Percentiles rank a stretch among this genome's conserved stretches.
These are phyloP conservation scores for Halichoeres trimaculatus DNA, from an alignment of 2,113 vertebrate species.

Conservation along the genomic window DNA sequence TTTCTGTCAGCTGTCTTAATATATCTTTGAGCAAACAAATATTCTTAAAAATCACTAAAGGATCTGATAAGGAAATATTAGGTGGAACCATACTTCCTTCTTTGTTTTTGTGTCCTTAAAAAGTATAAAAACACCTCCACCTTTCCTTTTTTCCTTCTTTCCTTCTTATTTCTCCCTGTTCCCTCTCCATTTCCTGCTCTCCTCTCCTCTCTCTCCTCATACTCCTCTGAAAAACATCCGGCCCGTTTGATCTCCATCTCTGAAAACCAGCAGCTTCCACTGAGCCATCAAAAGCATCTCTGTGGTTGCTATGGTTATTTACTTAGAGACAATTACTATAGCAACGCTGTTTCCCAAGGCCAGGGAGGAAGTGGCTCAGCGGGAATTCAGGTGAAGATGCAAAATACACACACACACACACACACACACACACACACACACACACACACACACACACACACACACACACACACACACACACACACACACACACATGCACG, in stretches of 20 bases:
- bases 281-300: constrained; percentile 52
- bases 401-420: background rate
- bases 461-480: background rate
- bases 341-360: constrained; percentile 54
- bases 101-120: background rate
- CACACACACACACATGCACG: background rate
- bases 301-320: constrained; percentile 65
- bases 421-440: background rate
- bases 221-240: background rate
- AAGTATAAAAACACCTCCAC: constrained; percentile 5
- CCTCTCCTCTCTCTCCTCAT: background rate
- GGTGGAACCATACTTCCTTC: background rate
- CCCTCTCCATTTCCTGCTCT: background rate
- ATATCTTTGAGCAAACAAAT: too few species aligned
- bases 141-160: background rate
- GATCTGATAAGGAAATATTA: too few species aligned
- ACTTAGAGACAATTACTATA: constrained; percentile 64
- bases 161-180: background rate
- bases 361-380: constrained; percentile 47
- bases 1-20: background rate
- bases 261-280: constrained; percentile 38
- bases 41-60: too few species aligned
- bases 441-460: background rate
- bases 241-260: constrained; percentile 50
- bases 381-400: constrained; percentile 44